Conservation (phyloP, 2,113 vertebrate genomes). For the Phycodurus eques region DNA sequence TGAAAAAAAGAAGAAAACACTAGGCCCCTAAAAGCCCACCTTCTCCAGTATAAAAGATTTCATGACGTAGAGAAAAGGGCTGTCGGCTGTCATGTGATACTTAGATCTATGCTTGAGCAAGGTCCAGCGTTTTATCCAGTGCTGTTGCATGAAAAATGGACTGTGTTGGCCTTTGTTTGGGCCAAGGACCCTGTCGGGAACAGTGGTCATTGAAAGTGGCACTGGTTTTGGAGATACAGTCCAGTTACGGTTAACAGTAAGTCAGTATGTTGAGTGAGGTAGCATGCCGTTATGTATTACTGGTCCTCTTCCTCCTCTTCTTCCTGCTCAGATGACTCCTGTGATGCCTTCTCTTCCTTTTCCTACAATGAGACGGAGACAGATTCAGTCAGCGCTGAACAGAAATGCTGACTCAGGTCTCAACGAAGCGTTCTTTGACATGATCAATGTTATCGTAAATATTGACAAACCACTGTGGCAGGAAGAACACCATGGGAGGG, state of each 20-base stretch:
- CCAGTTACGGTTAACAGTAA: constrained; percentile 77
- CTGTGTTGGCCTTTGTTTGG: constrained; percentile 53
- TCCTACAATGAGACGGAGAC: constrained; percentile 65
- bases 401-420: constrained; percentile 34
- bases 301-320: constrained; percentile 90
- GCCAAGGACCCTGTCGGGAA: constrained; percentile 48
- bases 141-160: constrained; percentile 70
- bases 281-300: constrained; percentile 79
- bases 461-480: constrained; percentile 40
- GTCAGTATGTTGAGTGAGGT: constrained; percentile 80
- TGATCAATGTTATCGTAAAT: constrained; percentile 16
- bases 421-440: constrained; percentile 13
- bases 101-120: constrained; percentile 66
- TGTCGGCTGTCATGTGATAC: constrained; percentile 61
- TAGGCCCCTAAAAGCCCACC: constrained; percentile 60
- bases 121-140: constrained; percentile 75
- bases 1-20: constrained; percentile 26
- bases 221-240: constrained; percentile 70
- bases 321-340: constrained; percentile 84
- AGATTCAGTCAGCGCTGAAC: not conserved
- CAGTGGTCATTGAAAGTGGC: constrained; percentile 68
- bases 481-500: constrained; percentile 33
- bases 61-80: constrained; percentile 63
- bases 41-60: constrained; percentile 76
- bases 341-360: constrained; percentile 88